Conservation (phyloP, 2,888 invertebrate genomes). For the Exephanes ischioxanthus region DNA sequence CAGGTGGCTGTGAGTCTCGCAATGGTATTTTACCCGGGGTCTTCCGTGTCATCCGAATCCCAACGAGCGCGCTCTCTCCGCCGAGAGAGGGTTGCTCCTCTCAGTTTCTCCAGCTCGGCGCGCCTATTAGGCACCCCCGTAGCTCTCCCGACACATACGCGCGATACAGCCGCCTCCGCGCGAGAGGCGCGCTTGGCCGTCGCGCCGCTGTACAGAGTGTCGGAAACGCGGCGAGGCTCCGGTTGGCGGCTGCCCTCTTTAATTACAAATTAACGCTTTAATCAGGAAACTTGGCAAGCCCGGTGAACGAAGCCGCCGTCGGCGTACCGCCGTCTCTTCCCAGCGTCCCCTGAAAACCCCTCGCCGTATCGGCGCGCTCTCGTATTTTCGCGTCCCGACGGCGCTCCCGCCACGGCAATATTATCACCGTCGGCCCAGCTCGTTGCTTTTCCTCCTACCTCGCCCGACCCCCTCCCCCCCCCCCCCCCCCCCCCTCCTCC, state of each 20-base stretch:
- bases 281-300: slow-evolving; percentile 80
- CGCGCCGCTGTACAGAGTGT: slow-evolving; percentile 25
- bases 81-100: neutral
- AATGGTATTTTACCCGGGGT: slow-evolving; percentile 8
- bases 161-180: neutral
- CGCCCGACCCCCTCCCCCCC: slow-evolving; percentile 6
- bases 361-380: slow-evolving; percentile 48
- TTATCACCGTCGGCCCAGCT: slow-evolving; percentile 77
- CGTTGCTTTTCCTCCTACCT: slow-evolving; percentile 52
- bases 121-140: slow-evolving; percentile 10
- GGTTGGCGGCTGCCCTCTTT: slow-evolving; percentile 73
- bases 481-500: slow-evolving; percentile 15
- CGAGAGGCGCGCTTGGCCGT: slow-evolving; percentile 18
- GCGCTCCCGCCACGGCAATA: slow-evolving; percentile 74
- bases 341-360: slow-evolving; percentile 2
- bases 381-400: slow-evolving; percentile 76
- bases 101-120: neutral
- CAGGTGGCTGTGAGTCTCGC: neutral
- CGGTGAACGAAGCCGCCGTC: slow-evolving; percentile 60
- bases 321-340: slow-evolving; percentile 41
- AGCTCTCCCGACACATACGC: slow-evolving; percentile 46
- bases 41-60: slow-evolving; percentile 31
- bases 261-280: slow-evolving; percentile 82
- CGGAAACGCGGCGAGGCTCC: slow-evolving; percentile 48
- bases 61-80: slow-evolving; percentile 16